Evolutionary conservation across 2,888 invertebrate genomes (phyloP).

Genomic region (Trichopoda pennipes): DNA sequence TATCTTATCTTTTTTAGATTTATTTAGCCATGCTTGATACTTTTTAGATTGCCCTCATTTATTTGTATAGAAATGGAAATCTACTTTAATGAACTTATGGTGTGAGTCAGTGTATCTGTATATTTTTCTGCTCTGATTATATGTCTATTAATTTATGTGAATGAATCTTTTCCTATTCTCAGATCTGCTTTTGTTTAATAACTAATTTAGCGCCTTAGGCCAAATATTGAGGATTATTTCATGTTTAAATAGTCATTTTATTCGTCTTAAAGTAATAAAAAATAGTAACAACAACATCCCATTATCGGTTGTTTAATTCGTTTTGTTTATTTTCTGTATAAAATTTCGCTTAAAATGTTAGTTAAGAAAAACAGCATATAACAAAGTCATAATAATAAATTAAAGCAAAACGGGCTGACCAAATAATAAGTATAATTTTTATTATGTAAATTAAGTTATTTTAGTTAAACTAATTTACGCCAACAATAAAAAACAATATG

Average conservation of each 20-base stretch:
- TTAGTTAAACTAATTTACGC: conserved; percentile 16
- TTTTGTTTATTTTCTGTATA: background rate
- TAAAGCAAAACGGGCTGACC: conserved; percentile 20
- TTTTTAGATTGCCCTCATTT: background rate
- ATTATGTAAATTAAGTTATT: conserved; percentile 49
- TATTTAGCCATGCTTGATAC: background rate
- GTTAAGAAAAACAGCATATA: background rate
- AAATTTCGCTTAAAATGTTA: conserved; percentile 5
- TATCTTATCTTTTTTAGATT: no score
- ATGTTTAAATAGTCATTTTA: conserved; percentile 30
- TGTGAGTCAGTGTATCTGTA: background rate
- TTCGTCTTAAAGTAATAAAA: conserved; percentile 58
- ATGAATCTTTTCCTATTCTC: background rate
- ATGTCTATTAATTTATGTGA: conserved; percentile 18
- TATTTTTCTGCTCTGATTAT: background rate
- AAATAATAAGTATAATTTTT: conserved; percentile 30
- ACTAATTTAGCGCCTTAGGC: conserved; percentile 30
- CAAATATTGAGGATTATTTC: conserved; percentile 8
- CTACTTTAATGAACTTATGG: background rate
- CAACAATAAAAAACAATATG: background rate
- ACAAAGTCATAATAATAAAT: background rate
- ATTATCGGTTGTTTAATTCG: conserved; percentile 59
- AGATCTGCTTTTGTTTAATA: conserved; percentile 7
- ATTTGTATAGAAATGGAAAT: background rate
- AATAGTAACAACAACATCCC: conserved; percentile 63